Evolutionary conservation across 1,140 invertebrate species (phyloP).

Genomic region (Epicauta chinensis): DNA sequence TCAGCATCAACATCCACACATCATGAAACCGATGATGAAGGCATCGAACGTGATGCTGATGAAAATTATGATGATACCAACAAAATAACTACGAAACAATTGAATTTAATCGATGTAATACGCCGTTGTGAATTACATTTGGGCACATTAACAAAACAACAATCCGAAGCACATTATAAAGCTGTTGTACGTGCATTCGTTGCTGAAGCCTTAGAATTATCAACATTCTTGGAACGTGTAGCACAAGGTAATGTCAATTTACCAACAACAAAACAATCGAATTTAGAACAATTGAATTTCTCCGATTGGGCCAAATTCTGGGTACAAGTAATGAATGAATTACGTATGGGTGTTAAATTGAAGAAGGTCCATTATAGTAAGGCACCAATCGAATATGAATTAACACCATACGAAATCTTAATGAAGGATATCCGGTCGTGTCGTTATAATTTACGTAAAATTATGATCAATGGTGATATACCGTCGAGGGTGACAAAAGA

Average conservation of each 20-base stretch:
- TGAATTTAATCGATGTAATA: slow-evolving; percentile 34
- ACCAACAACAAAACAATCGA: slow-evolving; percentile 48
- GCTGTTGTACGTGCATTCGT: slow-evolving; percentile 87
- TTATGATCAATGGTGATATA: slow-evolving; percentile 75
- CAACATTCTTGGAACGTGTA: slow-evolving; percentile 82
- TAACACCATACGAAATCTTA: slow-evolving; percentile 96
- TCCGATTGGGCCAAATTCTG: slow-evolving; percentile 91
- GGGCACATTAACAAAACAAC: slow-evolving; percentile 41
- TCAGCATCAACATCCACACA: slow-evolving; percentile 29
- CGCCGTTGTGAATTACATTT: slow-evolving; percentile 57
- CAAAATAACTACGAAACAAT: slow-evolving; percentile 20
- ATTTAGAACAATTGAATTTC: slow-evolving; percentile 70
- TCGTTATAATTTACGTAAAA: slow-evolving; percentile 76
- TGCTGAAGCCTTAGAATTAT: slow-evolving; percentile 81
- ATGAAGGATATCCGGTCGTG: slow-evolving; percentile 92
- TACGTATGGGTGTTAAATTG: slow-evolving; percentile 74
- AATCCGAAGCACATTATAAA: slow-evolving; percentile 77
- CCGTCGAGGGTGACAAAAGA: slow-evolving; percentile 84
- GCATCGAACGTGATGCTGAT: slow-evolving; percentile 81
- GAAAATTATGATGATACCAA: slow-evolving; percentile 52
- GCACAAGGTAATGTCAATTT: slow-evolving; percentile 54
- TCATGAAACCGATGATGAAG: slow-evolving; percentile 80
- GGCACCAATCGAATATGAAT: slow-evolving; percentile 77
- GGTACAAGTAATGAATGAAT: slow-evolving; percentile 91
- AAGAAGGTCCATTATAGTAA: slow-evolving; percentile 78